Base-by-base conservation (phyloP, 2,888 invertebrate genomes). In the Acheta domesticus region DNA sequence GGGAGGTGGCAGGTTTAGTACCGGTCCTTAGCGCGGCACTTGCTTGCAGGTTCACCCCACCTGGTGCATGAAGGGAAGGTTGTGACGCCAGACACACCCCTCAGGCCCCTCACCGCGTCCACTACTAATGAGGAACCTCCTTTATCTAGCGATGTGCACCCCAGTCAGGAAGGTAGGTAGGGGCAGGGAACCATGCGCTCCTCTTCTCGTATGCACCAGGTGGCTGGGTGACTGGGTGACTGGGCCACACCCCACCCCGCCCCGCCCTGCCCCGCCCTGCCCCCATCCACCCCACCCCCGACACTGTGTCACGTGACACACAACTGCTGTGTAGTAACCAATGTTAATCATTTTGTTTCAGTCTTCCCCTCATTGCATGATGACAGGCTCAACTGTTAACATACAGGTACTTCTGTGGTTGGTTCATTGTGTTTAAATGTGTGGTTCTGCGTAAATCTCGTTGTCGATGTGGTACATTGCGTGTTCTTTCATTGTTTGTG, bases 81-180 rank as follows among this genome's bases (percentile, higher is more conserved):
- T 80, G 79, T 78, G 80, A 82, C 80, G 82, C 77, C 82, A 79
- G 80, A 79, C 78, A 79, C 82, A 74, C 49, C 77, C 49, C 48
- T 48, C 77, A 76, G 76, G 73, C 76, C 76, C 73, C 78, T 78
- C 76, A 78, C 77, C 75, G 76, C 76, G 76, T 49, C 76, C 78
- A 77, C 48, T 74, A 84, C 82, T 83, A 80, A 82, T 84, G 82
- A 84, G 84, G 81, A 85, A 85, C 73, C 85, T 85, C 75, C 85
- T 85, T 79, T 84, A 85, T 81, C 86, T 83, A 84, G 84, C 86
- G 82, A 84, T 83, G 83, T 84, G 84, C 81, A 84, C 84, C 80
- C 84, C 83, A 79, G 83, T 78, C 81, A 83, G 83, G 84, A 84
- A 84, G 84, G 84, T 84, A 83, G 82, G 82, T 81, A 80, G 77